Percentiles rank a stretch among this genome's conserved stretches.
phyloP scores from a whole-genome alignment of 2,113 vertebrate genomes.

The Gavialis gangeticus region DNA sequence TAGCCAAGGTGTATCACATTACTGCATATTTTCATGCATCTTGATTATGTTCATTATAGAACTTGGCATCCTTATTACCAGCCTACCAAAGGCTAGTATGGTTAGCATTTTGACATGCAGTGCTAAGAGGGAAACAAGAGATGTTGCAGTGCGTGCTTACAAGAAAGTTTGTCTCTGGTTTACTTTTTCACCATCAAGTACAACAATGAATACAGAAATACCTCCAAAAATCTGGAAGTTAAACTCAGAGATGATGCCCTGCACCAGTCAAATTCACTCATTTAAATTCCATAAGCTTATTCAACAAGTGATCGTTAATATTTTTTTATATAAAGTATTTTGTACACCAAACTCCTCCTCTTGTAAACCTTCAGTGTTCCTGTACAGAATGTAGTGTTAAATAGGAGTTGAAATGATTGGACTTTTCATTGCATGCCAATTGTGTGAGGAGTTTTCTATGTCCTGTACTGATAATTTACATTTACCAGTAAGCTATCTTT shows the following conservation, averaged over 20 bases:
- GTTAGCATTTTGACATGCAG: background rate
- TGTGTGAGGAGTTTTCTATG: background rate
- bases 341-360: background rate
- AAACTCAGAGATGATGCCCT: background rate
- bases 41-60: background rate
- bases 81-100: slow-evolving; percentile 19
- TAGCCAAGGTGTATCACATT: slow-evolving; percentile 19
- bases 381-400: slow-evolving; percentile 25
- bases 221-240: background rate
- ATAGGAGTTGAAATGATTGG: background rate
- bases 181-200: background rate
- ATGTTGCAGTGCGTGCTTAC: background rate
- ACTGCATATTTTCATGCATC: slow-evolving; percentile 10
- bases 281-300: background rate
- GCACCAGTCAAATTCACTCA: background rate
- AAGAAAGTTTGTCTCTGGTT: background rate
- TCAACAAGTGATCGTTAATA: background rate
- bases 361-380: background rate
- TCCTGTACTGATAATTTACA: background rate
- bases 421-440: background rate
- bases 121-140: background rate
- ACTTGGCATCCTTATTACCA: background rate
- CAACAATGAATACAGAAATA: background rate
- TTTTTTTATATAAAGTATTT: background rate
- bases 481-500: background rate